Base-by-base conservation (phyloP, 2,888 invertebrate genomes). In the Athetis lepigone region DNA sequence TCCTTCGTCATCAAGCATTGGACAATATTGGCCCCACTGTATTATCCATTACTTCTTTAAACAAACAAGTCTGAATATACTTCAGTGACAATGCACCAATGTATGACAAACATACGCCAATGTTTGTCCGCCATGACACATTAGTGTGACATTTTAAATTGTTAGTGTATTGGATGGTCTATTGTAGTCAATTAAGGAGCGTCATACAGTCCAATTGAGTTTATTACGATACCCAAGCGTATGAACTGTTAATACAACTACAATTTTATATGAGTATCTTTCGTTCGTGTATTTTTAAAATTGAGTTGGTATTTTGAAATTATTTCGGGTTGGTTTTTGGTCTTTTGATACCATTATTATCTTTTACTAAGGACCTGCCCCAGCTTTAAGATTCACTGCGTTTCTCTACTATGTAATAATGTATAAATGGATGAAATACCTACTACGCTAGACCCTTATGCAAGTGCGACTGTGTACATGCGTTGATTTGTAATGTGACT, bases 151-250 rank as follows among this genome's bases (percentile, higher is more conserved):
- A 47, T 65, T 74, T 71, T 63, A 66, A 84, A 82, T 80, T 81
- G 74, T 67, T 61, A 74, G 83, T 45, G 63, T 62, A 78, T 79
- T 83, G 82, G 67, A 69, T 78, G 78, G 81, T 76, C 80, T 85
- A 90, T 93, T 93, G 89, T 80, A 70, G 78, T 82, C 92, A 94
- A 94, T 93, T 93, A 90, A 85, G 85, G 76, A 81, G 91, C 88
- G 87, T 85, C 86, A 87, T 88, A 77, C 88, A 71, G 62, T 83
- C 84, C 93, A 94, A 94, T 94, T 93, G 92, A 86, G 85, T 86
- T 89, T 85, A 90, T 90, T 92, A 83, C 63, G 54, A 55, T 64
- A 64, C 55, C 27, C 49, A 59, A 47, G 43, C 63, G 64, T 70
- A 54, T 70, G 51, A 66, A 27, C 62, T 68, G 79, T 79, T 83